Evolutionary conservation across 2,113 vertebrate genomes (phyloP).

Genomic region (Melozone crissalis): DNA sequence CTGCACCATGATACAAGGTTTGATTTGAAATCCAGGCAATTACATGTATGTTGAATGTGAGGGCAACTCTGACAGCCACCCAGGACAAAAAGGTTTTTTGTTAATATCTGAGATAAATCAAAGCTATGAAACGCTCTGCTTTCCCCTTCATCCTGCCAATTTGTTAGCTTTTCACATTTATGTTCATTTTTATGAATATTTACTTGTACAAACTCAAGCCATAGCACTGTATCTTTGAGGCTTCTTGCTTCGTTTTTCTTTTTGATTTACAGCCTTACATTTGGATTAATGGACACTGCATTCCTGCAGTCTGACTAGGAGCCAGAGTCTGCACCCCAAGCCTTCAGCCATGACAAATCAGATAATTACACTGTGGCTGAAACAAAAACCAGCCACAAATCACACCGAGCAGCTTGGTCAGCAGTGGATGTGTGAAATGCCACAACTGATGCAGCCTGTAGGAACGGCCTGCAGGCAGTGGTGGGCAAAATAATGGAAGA

Average conservation of each 20-base stretch:
- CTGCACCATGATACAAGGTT: background rate
- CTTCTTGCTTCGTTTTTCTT: background rate
- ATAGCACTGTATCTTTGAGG: background rate
- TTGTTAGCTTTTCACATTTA: background rate
- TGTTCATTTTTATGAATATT: background rate
- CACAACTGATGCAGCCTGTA: background rate
- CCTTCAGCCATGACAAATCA: background rate
- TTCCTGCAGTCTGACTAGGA: background rate
- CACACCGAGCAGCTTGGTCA: background rate
- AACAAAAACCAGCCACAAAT: background rate
- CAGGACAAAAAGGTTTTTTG: background rate
- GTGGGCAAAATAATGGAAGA: background rate
- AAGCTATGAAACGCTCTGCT: background rate
- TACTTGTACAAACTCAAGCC: background rate
- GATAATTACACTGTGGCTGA: background rate
- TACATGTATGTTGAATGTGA: rapidly evolving
- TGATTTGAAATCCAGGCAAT: background rate
- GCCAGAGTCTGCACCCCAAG: background rate
- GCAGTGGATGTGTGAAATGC: background rate
- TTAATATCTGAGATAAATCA: background rate
- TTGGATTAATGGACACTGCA: background rate
- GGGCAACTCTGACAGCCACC: background rate
- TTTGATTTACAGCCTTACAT: background rate
- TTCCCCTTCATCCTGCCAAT: background rate
- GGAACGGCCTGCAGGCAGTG: background rate